Percentiles rank a stretch among this genome's conserved stretches.
Conservation (phyloP, 2,113 vertebrate species). For the Dromaius novaehollandiae region DNA sequence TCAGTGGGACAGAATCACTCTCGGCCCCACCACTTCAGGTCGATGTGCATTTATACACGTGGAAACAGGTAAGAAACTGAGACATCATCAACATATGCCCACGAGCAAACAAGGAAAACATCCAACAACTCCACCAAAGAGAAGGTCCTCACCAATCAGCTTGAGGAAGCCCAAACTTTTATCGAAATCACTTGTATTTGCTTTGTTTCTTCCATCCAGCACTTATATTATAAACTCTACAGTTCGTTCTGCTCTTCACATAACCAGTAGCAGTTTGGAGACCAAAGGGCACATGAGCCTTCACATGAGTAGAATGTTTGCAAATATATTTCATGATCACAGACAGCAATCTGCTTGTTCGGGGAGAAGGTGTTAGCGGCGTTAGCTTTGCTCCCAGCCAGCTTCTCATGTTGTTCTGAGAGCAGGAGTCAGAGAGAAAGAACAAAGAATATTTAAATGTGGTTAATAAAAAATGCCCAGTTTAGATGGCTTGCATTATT, state of each 20-base stretch:
- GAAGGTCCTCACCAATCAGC: background rate
- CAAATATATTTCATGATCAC: background rate
- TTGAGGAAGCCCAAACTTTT: background rate
- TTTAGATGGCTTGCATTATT: constrained; percentile 49
- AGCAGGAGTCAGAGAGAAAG: background rate
- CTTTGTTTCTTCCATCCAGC: background rate
- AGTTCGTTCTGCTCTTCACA: background rate
- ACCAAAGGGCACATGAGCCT: background rate
- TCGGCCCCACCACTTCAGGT: background rate
- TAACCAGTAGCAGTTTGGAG: background rate
- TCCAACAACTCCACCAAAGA: background rate
- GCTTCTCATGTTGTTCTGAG: background rate
- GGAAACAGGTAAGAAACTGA: background rate
- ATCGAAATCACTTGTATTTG: background rate
- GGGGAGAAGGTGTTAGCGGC: background rate
- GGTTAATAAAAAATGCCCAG: background rate
- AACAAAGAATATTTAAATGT: constrained; percentile 38
- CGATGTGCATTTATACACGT: background rate
- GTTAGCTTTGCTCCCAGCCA: background rate
- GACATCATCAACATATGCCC: background rate
- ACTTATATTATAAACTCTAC: background rate
- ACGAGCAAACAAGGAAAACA: background rate
- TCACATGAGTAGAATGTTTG: background rate
- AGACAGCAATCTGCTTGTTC: background rate
- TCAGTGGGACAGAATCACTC: background rate